A percentile compares a stretch with the other conserved stretches of the same genome.
phyloP scores from a whole-genome alignment of 2,113 vertebrate genomes.

The Varanus salvator region DNA sequence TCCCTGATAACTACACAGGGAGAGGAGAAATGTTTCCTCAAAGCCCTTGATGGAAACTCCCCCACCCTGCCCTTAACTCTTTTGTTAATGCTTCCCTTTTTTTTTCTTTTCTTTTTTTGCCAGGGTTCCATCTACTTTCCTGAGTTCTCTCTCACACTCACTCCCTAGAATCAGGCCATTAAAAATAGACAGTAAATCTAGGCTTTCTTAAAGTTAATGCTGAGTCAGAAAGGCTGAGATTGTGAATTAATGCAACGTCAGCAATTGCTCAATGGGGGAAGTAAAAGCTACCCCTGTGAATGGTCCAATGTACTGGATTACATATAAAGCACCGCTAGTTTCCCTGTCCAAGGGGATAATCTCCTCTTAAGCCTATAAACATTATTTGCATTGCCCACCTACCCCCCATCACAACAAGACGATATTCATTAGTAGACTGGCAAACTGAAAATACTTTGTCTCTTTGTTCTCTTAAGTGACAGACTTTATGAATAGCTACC shows the following conservation, averaged over 20 bases:
- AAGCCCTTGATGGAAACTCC: neutral
- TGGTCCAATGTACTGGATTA: neutral
- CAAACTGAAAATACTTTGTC: neutral
- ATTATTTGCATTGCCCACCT: neutral
- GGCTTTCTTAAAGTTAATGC: neutral
- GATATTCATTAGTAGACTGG: neutral
- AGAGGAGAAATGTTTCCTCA: neutral
- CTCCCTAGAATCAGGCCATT: accelerated
- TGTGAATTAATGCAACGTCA: neutral
- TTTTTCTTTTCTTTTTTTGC: neutral
- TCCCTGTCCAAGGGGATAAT: neutral
- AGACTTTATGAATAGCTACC: too few species aligned
- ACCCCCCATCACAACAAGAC: neutral
- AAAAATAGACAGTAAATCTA: neutral
- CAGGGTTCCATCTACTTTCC: neutral
- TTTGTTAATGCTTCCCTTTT: neutral
- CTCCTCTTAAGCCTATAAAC: neutral
- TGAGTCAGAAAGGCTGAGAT: neutral
- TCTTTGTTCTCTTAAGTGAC: too few species aligned
- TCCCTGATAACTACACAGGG: neutral
- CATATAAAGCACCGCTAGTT: neutral
- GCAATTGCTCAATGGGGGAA: neutral
- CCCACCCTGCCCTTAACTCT: too few species aligned
- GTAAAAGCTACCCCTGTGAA: neutral
- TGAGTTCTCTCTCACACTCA: neutral